Base-by-base conservation (phyloP, 1,140 invertebrate genomes). In the Drosophila kikkawai region DNA sequence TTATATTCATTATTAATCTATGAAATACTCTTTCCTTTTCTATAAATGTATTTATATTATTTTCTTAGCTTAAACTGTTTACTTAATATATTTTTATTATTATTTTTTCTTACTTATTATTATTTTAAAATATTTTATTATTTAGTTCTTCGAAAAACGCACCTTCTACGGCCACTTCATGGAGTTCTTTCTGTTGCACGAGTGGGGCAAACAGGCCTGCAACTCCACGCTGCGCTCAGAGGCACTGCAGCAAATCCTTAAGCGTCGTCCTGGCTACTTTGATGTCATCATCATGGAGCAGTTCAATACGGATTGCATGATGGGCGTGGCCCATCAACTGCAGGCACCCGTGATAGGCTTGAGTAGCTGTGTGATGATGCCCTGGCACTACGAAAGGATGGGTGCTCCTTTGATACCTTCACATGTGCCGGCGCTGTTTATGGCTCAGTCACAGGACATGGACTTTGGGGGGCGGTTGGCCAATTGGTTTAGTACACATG, bases 271-370 rank as follows among this genome's bases (percentile, higher is more conserved):
- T 1, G 61, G 93, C 32, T 94, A 94, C 59, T 96, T 95, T 66
- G 96, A 97, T 86, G 76, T 97, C 1, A 93, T 96, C 19, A 80
- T 97, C 0, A 93, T 94, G 3, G 96, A 96, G 91, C 93, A 94
- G 50, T 96, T 96, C 81, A 96, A 96, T 55, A 95, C 94, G 42
- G 95, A 96, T 71, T 96, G 96, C 83, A 95, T 95, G 76, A 87
- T 96, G 53, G 94, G 94, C 8, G 91, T 96, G 11, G 94, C 94
- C 34, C 93, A 95, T 63, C 94, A 95, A 75, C 93, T 95, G 26
- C 92, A 95, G 60, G 94, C 94, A 5, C 96, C 96, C 0, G 93
- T 95, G 6, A 94, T 97, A 4, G 93, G 93, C 0, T 74, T 95
- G 8, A 94, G 93, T 65, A 94, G 95, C 2, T 94, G 94, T 42